These are phyloP conservation scores for Mystacornis crossleyi DNA, from an alignment of 2,113 vertebrate species.

Conservation along the genomic window DNA sequence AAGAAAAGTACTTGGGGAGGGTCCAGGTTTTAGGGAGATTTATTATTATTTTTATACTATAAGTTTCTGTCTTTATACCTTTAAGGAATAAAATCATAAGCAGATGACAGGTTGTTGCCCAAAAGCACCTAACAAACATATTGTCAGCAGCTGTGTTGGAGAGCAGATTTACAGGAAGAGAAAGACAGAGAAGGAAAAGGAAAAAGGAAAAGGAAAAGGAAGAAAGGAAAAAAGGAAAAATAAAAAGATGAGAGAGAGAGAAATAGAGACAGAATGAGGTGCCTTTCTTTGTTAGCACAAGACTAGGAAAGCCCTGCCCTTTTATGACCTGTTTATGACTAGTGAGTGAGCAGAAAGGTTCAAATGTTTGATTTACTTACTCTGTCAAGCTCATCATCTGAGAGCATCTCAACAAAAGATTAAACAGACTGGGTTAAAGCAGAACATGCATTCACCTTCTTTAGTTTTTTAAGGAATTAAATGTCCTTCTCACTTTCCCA, in stretches of 20 bases:
- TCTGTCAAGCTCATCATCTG: neutral
- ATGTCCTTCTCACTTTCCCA: neutral
- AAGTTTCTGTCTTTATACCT: neutral
- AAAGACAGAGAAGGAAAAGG: neutral
- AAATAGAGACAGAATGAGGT: neutral
- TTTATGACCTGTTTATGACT: neutral
- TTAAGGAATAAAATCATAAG: neutral
- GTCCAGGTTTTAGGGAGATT: neutral
- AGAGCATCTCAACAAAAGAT: neutral
- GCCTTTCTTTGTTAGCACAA: neutral
- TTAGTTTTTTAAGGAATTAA: neutral
- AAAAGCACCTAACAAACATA: neutral
- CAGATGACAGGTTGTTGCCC: neutral
- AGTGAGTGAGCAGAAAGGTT: neutral
- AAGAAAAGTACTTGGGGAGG: neutral
- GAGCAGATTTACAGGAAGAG: neutral
- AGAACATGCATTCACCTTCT: neutral
- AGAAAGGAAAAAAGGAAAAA: no score
- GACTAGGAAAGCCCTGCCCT: neutral
- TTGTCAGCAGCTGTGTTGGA: neutral
- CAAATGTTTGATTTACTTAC: neutral
- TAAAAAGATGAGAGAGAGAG: no score
- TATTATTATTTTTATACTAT: neutral
- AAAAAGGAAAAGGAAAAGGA: no score
- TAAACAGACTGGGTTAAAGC: neutral